phyloP scores from a whole-genome alignment of 1,140 invertebrate genomes.

The Oncopeltus fasciatus region DNA sequence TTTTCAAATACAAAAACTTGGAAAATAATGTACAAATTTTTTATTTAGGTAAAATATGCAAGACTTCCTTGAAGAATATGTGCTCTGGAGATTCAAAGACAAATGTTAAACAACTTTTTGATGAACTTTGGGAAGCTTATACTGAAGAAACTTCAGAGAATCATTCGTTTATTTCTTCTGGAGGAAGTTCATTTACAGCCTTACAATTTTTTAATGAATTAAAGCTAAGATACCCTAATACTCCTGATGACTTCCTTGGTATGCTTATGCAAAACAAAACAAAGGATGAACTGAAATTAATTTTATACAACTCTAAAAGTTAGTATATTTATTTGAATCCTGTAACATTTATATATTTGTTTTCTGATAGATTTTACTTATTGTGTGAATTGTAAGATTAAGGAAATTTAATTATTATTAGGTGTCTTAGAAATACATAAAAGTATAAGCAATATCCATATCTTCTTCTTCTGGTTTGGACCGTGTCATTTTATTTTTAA shows the following conservation, averaged over 20 bases:
- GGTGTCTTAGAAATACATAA: too few species aligned
- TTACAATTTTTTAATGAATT: slow-evolving; percentile 28
- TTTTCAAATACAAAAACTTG: slow-evolving; percentile 21
- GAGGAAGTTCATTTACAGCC: slow-evolving; percentile 34
- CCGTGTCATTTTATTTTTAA: too few species aligned
- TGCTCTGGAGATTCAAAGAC: not conserved
- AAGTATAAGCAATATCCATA: too few species aligned
- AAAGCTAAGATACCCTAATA: slow-evolving; percentile 21
- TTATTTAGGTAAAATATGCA: slow-evolving; percentile 16
- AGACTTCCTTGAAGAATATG: not conserved
- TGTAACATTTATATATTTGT: too few species aligned
- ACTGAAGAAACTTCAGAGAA: not conserved
- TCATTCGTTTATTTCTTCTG: slow-evolving; percentile 16
- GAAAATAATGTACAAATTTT: slow-evolving; percentile 14
- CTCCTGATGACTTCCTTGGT: not conserved
- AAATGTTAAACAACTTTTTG: not conserved
- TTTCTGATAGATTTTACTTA: too few species aligned
- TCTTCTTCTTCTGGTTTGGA: too few species aligned
- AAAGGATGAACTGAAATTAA: not conserved
- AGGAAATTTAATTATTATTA: too few species aligned
- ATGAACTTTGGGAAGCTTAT: not conserved
- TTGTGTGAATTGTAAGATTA: too few species aligned
- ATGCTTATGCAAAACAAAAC: slow-evolving; percentile 5
- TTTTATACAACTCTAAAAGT: too few species aligned
- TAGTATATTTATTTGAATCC: too few species aligned